These are phyloP conservation scores for Chlorodrepanis virens DNA, from an alignment of 2,113 vertebrate species.

Conservation along the genomic window DNA sequence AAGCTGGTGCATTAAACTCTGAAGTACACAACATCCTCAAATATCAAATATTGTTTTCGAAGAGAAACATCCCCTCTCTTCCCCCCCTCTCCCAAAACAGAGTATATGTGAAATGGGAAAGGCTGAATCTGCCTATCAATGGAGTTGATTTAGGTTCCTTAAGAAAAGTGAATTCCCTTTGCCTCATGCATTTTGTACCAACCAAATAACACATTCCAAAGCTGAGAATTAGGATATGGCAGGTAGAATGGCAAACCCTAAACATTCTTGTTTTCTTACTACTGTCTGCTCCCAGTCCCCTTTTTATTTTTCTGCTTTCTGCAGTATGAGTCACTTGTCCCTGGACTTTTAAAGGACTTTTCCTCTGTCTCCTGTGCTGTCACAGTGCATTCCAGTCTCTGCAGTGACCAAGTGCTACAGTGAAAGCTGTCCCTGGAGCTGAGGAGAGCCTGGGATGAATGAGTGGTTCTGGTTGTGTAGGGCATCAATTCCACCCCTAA, in stretches of 20 bases:
- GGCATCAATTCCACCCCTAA: background rate
- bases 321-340: background rate
- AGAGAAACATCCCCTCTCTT: background rate
- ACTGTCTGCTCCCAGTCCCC: background rate
- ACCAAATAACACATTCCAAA: background rate
- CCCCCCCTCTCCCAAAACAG: accelerated
- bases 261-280: background rate
- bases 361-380: background rate
- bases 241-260: background rate
- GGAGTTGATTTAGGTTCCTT: background rate
- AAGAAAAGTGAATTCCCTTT: background rate
- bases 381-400: background rate
- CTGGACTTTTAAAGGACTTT: background rate
- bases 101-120: background rate
- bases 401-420: background rate
- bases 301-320: background rate
- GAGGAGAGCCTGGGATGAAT: background rate
- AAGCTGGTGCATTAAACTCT: background rate
- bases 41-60: background rate
- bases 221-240: background rate
- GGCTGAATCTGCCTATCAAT: background rate
- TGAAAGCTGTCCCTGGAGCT: background rate
- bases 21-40: background rate
- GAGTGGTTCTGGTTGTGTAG: background rate
- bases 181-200: background rate